Percentiles rank a stretch among this genome's conserved stretches.
phyloP scores from a whole-genome alignment of 30 jellyfish, hydroid and myxozoan species.

The Catostylus mosaicus region DNA sequence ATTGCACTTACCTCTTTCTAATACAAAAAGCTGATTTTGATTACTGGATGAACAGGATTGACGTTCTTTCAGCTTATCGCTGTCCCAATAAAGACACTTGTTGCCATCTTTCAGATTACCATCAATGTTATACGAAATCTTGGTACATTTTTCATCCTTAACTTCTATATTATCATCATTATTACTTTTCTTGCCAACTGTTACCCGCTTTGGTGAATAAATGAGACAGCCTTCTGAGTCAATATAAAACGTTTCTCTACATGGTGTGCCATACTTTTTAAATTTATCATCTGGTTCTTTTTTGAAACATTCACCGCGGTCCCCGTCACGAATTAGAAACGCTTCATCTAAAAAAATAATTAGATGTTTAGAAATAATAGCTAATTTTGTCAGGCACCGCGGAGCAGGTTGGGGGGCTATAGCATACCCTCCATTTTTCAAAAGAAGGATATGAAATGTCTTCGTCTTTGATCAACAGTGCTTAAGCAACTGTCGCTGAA shows the following conservation, averaged over 20 bases:
- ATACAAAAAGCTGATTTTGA: not conserved
- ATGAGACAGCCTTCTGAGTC: conserved; percentile 9
- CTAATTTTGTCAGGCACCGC: too few species aligned
- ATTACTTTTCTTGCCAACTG: not conserved
- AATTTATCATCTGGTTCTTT: not conserved
- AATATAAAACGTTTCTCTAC: conserved; percentile 4
- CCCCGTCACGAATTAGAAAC: not conserved
- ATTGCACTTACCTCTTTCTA: not conserved
- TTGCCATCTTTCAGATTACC: not conserved
- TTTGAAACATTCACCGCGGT: not conserved
- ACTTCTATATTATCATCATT: not conserved
- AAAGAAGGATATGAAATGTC: too few species aligned
- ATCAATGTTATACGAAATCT: not conserved
- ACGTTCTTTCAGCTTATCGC: not conserved
- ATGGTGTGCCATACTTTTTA: not conserved
- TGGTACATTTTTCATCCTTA: not conserved
- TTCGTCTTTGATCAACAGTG: too few species aligned
- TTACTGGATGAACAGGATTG: not conserved
- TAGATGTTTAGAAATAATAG: too few species aligned
- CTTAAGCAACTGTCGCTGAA: too few species aligned
- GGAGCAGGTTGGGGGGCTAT: too few species aligned
- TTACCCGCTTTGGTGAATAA: not conserved
- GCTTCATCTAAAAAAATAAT: conserved; percentile 21
- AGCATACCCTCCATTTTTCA: too few species aligned
- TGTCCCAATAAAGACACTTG: not conserved